Percentiles rank a stretch among this genome's conserved stretches.
These are phyloP conservation scores for Yponomeuta sedellus DNA, from an alignment of 2,888 invertebrate species.

Conservation along the genomic window DNA sequence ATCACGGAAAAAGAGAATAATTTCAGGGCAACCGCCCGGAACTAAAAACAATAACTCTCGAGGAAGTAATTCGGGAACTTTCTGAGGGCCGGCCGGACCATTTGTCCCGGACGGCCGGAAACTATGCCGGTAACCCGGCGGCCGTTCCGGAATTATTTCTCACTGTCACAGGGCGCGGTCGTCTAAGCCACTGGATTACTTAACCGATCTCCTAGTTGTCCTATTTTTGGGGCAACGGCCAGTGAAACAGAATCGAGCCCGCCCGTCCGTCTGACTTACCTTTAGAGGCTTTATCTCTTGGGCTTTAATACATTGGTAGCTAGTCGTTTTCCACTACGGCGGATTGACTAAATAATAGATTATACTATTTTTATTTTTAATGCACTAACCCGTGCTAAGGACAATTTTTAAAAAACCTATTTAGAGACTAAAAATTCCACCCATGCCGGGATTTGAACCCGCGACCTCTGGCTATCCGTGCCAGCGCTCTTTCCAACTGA, in stretches of 20 bases:
- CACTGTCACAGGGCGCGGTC: constrained; percentile 16
- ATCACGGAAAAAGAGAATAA: neutral
- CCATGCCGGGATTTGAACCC: too few relatives aligned
- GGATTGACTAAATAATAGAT: too few relatives aligned
- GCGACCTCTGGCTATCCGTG: too few relatives aligned
- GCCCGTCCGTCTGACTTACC: too few relatives aligned
- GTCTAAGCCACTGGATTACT: constrained; percentile 1
- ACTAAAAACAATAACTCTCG: constrained; percentile 14
- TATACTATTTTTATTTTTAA: too few relatives aligned
- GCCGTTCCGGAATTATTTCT: constrained; percentile 36
- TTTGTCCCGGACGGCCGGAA: constrained; percentile 43
- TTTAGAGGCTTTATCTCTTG: too few relatives aligned
- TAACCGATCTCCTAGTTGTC: neutral
- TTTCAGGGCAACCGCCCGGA: neutral
- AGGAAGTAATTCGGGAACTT: constrained; percentile 43
- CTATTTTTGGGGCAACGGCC: neutral
- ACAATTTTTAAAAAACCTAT: too few relatives aligned
- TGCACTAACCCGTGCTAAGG: too few relatives aligned
- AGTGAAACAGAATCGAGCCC: neutral
- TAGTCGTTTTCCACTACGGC: too few relatives aligned
- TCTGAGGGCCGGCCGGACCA: constrained; percentile 38
- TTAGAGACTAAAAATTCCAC: too few relatives aligned
- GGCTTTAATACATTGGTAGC: too few relatives aligned
- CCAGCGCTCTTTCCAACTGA: too few relatives aligned
- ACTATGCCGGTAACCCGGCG: constrained; percentile 34